Evolutionary conservation across 2,113 vertebrate genomes (phyloP).

Genomic region (Aegithalos caudatus): DNA sequence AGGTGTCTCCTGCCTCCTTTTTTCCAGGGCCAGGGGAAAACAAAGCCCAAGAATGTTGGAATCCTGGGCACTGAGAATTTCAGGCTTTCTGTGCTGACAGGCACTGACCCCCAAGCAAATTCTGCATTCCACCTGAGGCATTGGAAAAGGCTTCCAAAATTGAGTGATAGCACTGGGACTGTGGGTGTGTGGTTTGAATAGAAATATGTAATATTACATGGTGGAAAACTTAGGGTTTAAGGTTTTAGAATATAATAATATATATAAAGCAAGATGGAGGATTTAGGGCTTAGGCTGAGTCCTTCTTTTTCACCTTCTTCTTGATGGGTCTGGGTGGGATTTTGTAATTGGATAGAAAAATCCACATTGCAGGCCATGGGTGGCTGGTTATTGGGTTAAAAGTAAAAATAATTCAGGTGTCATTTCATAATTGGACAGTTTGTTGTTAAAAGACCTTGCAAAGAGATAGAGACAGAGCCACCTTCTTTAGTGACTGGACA

Average conservation of each 20-base stretch:
- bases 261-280: not conserved
- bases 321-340: not conserved
- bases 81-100: not conserved
- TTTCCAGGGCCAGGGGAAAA: too few species aligned
- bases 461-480: not conserved
- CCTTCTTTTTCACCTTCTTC: not conserved
- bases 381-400: not conserved
- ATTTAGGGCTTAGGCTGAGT: not conserved
- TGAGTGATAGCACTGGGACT: not conserved
- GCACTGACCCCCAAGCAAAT: not conserved
- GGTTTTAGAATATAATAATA: not conserved
- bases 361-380: not conserved
- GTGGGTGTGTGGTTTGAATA: not conserved
- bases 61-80: not conserved
- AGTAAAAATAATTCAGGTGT: not conserved
- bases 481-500: constrained; percentile 47
- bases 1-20: not conserved
- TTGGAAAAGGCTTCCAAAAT: not conserved
- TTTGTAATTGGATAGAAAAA: not conserved
- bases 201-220: not conserved
- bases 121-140: not conserved
- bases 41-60: not conserved
- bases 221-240: not conserved
- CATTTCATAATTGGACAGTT: not conserved
- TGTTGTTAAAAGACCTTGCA: not conserved